phyloP scores from a whole-genome alignment of 1,140 invertebrate genomes.

The Diorhabda carinulata region DNA sequence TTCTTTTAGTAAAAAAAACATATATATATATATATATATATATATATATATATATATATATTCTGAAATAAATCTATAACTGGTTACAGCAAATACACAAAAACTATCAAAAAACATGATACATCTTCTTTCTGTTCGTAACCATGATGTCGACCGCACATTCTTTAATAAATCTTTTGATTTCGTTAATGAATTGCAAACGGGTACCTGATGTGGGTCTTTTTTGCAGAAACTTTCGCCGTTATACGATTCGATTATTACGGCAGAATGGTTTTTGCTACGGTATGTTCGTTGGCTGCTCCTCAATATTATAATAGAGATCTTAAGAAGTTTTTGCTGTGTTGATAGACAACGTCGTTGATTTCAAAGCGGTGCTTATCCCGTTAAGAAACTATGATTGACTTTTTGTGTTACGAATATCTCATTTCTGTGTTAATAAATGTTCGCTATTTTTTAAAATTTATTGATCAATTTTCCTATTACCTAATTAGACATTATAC shows the following conservation, averaged over 20 bases:
- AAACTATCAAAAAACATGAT: background rate
- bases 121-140: conserved; percentile 4
- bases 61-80: background rate
- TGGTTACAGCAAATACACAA: background rate
- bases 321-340: background rate
- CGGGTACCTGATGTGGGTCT: background rate
- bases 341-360: background rate
- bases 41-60: background rate
- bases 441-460: no score
- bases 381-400: no score
- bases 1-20: no score
- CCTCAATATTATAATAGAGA: background rate
- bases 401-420: no score
- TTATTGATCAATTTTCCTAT: no score
- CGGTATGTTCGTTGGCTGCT: background rate
- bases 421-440: no score
- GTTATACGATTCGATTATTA: background rate
- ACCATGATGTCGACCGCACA: background rate
- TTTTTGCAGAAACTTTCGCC: conserved; percentile 1
- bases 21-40: background rate
- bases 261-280: background rate
- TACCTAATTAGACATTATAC: no score
- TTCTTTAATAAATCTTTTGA: conserved; percentile 7
- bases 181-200: conserved; percentile 2
- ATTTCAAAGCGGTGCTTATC: background rate